Base-by-base conservation (phyloP, 2,113 vertebrate genomes). In the Ceyx melanurus region DNA sequence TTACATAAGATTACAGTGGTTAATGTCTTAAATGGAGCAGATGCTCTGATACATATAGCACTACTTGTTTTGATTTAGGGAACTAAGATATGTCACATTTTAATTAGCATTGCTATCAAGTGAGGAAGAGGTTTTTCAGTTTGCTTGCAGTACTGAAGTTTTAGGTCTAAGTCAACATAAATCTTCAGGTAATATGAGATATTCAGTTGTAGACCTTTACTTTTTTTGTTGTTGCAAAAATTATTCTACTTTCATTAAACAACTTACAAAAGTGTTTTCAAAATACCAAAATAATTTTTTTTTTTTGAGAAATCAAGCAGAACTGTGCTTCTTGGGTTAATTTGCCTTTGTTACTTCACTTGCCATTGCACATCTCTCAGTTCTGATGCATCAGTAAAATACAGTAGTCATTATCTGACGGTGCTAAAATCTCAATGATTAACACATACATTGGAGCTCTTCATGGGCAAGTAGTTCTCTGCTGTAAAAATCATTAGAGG, bases 401-500 rank as follows among this genome's bases (percentile, higher is more conserved):
- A 58, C 62, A 80, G 23, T 18, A 42, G 23, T 45, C 23, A 8
- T 43, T 82, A 68, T 70, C 31, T 89, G 74, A 62, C 33, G 87
- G 28, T 28, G 31, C 73, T 82, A 76, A 90, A 82, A 76, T 79
- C 22, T 43, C 54, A 22, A 75, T 29, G 48, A 86, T 45, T 79
- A 81, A 80, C 43, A 83, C 19, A 75, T 7, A 67, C 37, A 66
- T 11, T 76, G 60, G 65, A 87, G 74, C 40, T 93, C 29, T 71
- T 66, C 50, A 70, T 21, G 42, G 28, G 53, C 17, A 79, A 80
- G 33, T 45, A 64, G 31, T 46, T 67, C 93, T 80, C 57, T 51
- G 22, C 42, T 85, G 66, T 72, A 90, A 88, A 94, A 92, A 82
- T 76, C 72, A 77, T 87, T 86, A 78, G 26, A 78, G 26, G 20